A percentile compares a stretch with the other conserved stretches of the same genome.
phyloP scores from a whole-genome alignment of 2,888 invertebrate genomes.

The Phyllotreta striolata region DNA sequence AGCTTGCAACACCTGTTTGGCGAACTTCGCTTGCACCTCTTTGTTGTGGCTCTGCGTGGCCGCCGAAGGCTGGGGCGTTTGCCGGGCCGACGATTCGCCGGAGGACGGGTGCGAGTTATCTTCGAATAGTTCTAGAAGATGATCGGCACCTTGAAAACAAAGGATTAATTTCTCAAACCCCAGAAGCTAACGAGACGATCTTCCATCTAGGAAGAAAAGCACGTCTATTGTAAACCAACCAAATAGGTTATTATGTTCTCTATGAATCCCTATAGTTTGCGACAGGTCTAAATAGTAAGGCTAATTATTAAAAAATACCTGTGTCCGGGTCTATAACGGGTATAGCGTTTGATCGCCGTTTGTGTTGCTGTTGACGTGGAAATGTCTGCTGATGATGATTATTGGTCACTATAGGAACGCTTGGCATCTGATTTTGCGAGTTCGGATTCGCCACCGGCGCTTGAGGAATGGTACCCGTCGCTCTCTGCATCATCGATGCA shows the following conservation, averaged over 20 bases:
- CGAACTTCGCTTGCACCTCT: constrained; percentile 58
- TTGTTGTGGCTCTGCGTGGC: constrained; percentile 46
- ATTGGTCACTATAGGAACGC: constrained; percentile 31
- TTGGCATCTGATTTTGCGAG: constrained; percentile 43
- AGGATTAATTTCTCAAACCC: not conserved
- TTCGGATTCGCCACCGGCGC: constrained; percentile 46
- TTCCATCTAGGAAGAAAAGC: no score
- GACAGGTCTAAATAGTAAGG: no score
- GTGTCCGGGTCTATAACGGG: constrained; percentile 59
- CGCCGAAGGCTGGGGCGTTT: constrained; percentile 61
- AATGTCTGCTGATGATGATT: constrained; percentile 40
- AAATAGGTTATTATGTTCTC: no score
- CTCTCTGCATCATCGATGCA: constrained; percentile 30
- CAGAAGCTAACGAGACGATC: no score
- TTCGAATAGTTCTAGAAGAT: constrained; percentile 59
- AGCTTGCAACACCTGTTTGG: constrained; percentile 55
- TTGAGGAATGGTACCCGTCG: constrained; percentile 31
- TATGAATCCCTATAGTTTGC: no score
- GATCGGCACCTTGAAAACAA: constrained; percentile 57
- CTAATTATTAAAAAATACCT: no score
- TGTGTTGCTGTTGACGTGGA: constrained; percentile 40
- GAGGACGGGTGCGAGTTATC: constrained; percentile 59
- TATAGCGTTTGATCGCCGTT: constrained; percentile 51
- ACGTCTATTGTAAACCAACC: no score
- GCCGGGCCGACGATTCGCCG: constrained; percentile 63